Percentiles rank a stretch among this genome's conserved stretches.
Conservation (phyloP, 1,140 invertebrate genomes). For the Drosophila pachea region DNA sequence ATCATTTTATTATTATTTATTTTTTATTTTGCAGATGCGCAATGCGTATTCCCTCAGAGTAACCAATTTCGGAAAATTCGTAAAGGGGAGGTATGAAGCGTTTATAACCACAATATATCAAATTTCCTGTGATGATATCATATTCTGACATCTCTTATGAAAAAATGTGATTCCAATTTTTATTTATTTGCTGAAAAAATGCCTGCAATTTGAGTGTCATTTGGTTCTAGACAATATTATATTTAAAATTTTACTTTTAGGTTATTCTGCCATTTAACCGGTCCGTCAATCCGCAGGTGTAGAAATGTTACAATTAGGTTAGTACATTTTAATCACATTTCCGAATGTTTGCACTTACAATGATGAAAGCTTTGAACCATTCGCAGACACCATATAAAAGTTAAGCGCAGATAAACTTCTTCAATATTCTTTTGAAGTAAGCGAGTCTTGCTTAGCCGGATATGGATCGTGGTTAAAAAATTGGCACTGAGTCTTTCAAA, state of each 20-base stretch:
- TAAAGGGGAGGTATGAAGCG: neutral
- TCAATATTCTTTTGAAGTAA: slow-evolving; percentile 76
- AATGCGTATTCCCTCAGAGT: too few relatives aligned
- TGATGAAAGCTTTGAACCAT: slow-evolving; percentile 77
- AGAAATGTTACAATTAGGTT: slow-evolving; percentile 26
- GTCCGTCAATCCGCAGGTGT: neutral
- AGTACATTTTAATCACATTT: slow-evolving; percentile 4
- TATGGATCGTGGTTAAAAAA: slow-evolving; percentile 75
- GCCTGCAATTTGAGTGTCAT: neutral
- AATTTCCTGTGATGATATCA: slow-evolving; percentile 61
- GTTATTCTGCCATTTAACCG: slow-evolving; percentile 7
- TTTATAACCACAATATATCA: neutral
- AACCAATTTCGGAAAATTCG: too few relatives aligned
- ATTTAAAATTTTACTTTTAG: slow-evolving; percentile 20
- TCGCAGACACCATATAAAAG: slow-evolving; percentile 77
- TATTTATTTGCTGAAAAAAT: slow-evolving; percentile 51
- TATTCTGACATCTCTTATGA: slow-evolving; percentile 78
- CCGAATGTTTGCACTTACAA: slow-evolving; percentile 3
- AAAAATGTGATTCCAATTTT: slow-evolving; percentile 68
- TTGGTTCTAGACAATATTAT: neutral
- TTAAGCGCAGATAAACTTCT: slow-evolving; percentile 57
- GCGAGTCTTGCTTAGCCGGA: slow-evolving; percentile 60
- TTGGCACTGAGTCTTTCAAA: slow-evolving; percentile 64
- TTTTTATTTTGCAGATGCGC: too few relatives aligned
- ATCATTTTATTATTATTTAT: too few relatives aligned